These are phyloP conservation scores for Zapus hudsonius DNA, from an alignment of 2,113 vertebrate species.

Conservation along the genomic window DNA sequence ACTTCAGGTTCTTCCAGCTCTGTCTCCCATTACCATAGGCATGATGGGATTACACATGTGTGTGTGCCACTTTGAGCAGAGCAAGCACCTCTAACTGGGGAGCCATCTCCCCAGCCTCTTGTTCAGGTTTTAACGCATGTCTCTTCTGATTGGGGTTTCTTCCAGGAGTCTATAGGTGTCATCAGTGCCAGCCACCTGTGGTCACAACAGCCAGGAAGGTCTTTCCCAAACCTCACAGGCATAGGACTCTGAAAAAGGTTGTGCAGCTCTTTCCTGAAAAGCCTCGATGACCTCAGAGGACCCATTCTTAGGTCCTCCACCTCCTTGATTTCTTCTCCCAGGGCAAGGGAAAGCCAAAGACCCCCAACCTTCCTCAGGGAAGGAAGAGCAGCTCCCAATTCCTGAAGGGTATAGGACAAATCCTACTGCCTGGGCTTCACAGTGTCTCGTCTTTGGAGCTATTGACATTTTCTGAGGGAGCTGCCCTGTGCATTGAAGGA, in stretches of 20 bases:
- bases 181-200: background rate
- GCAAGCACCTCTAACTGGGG: too few relatives aligned
- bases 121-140: background rate
- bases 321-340: too few relatives aligned
- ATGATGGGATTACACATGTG: too few relatives aligned
- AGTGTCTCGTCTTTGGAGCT: background rate
- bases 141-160: background rate
- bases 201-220: background rate
- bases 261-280: background rate
- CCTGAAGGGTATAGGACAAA: too few relatives aligned
- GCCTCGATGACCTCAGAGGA: background rate
- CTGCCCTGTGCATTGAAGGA: background rate
- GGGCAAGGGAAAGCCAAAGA: background rate
- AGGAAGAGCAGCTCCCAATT: too few relatives aligned
- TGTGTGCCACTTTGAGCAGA: too few relatives aligned
- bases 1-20: too few relatives aligned
- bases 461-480: rapidly evolving
- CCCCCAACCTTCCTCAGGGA: background rate
- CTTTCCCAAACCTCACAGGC: background rate
- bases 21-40: too few relatives aligned
- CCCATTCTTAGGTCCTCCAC: background rate
- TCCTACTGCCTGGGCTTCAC: background rate
- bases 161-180: background rate
- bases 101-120: too few relatives aligned
- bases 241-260: too few relatives aligned